phyloP scores from a whole-genome alignment of 2,113 vertebrate species.

The Daubentonia madagascariensis region DNA sequence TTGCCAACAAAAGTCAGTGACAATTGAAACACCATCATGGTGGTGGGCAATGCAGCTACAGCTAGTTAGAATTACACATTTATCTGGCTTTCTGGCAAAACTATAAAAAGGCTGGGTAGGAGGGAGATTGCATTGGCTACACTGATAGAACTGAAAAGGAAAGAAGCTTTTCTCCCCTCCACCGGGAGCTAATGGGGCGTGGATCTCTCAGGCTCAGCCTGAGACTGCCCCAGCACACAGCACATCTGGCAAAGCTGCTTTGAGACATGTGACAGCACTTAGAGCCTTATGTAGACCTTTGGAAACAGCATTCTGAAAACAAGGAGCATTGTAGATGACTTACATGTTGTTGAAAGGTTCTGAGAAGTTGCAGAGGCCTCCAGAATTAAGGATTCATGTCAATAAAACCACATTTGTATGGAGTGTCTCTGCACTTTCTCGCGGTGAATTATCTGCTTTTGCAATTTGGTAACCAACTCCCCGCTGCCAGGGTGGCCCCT shows the following conservation, averaged over 20 bases:
- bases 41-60: background rate
- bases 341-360: slow-evolving; percentile 68
- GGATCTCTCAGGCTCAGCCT: slow-evolving; percentile 70
- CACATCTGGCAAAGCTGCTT: slow-evolving; percentile 79
- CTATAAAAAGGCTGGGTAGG: slow-evolving; percentile 58
- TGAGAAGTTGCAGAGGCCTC: slow-evolving; percentile 75
- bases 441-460: slow-evolving; percentile 60
- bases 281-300: slow-evolving; percentile 70
- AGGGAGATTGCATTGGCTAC: slow-evolving; percentile 50
- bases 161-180: slow-evolving; percentile 73
- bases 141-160: slow-evolving; percentile 52
- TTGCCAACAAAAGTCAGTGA: slow-evolving; percentile 55
- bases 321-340: slow-evolving; percentile 58
- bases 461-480: slow-evolving; percentile 56
- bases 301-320: slow-evolving; percentile 69
- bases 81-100: slow-evolving; percentile 60
- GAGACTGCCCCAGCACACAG: slow-evolving; percentile 68
- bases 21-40: rapidly evolving
- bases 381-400: slow-evolving; percentile 43
- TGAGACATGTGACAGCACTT: slow-evolving; percentile 68
- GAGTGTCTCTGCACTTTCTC: slow-evolving; percentile 59
- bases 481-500: slow-evolving; percentile 13
- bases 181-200: slow-evolving; percentile 70
- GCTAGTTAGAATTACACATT: background rate
- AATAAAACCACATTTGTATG: slow-evolving; percentile 32